A percentile compares a stretch with the other conserved stretches of the same genome.
Evolutionary conservation across 2,888 invertebrate genomes (phyloP).

Genomic region (Keiferia lycopersicella): DNA sequence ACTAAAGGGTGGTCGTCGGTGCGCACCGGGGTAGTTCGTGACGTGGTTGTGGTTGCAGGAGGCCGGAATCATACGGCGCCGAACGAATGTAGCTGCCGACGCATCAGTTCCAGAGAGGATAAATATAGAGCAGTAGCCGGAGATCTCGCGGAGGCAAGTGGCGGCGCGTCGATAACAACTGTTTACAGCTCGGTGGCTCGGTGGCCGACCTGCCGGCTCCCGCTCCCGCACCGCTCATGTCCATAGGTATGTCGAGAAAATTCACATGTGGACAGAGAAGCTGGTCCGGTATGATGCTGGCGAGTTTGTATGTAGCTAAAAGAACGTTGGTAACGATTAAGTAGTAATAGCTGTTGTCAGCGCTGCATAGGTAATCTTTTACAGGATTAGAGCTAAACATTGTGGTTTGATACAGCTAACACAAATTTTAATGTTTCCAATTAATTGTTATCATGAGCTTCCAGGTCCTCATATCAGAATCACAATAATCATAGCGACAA

Average conservation of each 20-base stretch:
- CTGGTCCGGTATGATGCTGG: constrained; percentile 42
- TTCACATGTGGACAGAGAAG: constrained; percentile 51
- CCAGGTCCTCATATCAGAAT: no score
- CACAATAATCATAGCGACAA: no score
- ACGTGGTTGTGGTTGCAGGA: constrained; percentile 79
- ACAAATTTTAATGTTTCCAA: no score
- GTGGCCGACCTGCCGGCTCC: constrained; percentile 74
- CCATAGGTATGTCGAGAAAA: constrained; percentile 69
- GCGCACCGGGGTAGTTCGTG: constrained; percentile 61
- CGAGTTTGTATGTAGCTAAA: constrained; percentile 36
- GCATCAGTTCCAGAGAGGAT: constrained; percentile 74
- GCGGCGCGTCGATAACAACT: constrained; percentile 77
- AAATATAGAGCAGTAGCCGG: constrained; percentile 76
- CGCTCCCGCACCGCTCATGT: constrained; percentile 67
- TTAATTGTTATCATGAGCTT: no score
- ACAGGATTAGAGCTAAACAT: neutral
- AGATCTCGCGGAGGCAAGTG: constrained; percentile 74
- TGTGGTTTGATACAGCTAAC: neutral
- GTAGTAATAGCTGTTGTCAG: neutral
- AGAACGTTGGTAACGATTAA: neutral
- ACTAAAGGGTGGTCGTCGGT: constrained; percentile 47
- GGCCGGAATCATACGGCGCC: constrained; percentile 74
- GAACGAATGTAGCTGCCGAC: constrained; percentile 73
- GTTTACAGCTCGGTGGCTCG: constrained; percentile 79
- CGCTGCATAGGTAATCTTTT: neutral